These are phyloP conservation scores for Bubo scandiacus DNA, from an alignment of 2,113 vertebrate genomes.

Conservation along the genomic window DNA sequence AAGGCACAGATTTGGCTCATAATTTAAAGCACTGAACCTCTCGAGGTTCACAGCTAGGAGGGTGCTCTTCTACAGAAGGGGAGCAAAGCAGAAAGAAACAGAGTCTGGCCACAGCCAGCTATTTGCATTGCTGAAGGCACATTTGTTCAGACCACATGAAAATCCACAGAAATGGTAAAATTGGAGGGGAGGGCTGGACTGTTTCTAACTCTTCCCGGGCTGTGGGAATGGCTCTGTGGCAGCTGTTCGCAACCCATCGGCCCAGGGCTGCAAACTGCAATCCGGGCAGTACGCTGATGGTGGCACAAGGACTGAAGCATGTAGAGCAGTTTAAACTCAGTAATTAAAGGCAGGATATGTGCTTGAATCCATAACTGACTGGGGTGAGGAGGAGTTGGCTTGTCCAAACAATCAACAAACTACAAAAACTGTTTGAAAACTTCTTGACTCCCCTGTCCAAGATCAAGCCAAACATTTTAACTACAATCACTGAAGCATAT, in stretches of 20 bases:
- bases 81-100: background rate
- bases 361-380: background rate
- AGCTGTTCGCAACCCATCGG: background rate
- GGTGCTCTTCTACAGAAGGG: background rate
- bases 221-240: accelerated
- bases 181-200: background rate
- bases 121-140: background rate
- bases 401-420: background rate
- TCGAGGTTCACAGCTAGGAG: background rate
- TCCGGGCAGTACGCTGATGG: background rate
- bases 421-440: background rate
- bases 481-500: background rate
- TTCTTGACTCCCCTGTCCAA: background rate
- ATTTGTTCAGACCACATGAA: background rate
- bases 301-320: background rate
- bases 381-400: background rate
- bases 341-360: background rate
- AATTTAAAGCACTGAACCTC: background rate
- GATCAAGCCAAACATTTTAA: background rate
- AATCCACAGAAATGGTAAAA: background rate
- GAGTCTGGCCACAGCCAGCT: background rate
- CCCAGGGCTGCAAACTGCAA: background rate
- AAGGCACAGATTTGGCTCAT: background rate
- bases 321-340: background rate
- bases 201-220: background rate